Evolutionary conservation across 2,888 invertebrate species (phyloP), one percentile per base, ranked within the genome.

Genomic region (Lithophane leautieri): DNA sequence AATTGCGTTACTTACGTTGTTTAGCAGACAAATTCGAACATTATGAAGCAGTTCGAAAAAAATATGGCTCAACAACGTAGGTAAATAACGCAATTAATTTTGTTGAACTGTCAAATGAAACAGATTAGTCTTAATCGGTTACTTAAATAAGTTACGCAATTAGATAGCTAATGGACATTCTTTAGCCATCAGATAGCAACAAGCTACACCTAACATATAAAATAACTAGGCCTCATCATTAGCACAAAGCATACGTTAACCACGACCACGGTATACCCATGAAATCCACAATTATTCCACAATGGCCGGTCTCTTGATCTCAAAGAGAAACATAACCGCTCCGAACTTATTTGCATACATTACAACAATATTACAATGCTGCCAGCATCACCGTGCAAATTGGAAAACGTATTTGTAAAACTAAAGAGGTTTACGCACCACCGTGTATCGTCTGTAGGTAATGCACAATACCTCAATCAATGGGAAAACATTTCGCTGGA

Each of bases 291-390:
- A 88, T 89, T 86, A 82, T 52, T 72, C 44, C 69, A 85, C 81
- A 91, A 88, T 84, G 70, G 82, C 79, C 82, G 69, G 75, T 81
- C 82, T 80, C 79, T 83, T 82, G 74, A 69, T 73, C 78, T 79
- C 72, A 76, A 76, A 79, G 69, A 77, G 86, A 84, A 56, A 71
- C 87, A 87, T 86, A 79, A 77, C 85, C 82, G 79, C 75, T 86
- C 82, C 82, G 86, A 89, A 87, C 86, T 86, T 87, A 91, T 92
- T 92, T 89, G 87, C 91, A 92, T 92, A 91, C 86, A 89, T 90
- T 89, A 87, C 73, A 62, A 78, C 73, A 73, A 70, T 58, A 72
- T 63, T 68, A 70, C 67, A 79, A 79, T 61, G 22, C 68, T 58
- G 50, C 4, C 44, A 77, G 69, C 75, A 40, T 68, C 8, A 68